Base-by-base conservation (phyloP, 2,797 vertebrate genomes). In the Crypturellus tataupa region DNA sequence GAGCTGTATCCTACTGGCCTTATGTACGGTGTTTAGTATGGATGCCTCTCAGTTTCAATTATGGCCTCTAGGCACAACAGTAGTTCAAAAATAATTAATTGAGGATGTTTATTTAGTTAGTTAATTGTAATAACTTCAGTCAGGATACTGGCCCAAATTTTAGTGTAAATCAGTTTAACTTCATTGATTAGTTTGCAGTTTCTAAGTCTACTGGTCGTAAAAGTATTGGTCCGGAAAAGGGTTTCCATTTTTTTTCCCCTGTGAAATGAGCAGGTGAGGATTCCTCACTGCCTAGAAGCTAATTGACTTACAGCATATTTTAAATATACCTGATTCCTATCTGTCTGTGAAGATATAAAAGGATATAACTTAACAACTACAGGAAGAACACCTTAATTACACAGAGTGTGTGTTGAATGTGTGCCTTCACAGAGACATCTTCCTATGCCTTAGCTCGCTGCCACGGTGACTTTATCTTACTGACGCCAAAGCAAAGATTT, bases 251-350 rank as follows among this genome's bases (percentile, higher is more conserved):
- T 83, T 83, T 67, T 35, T 9, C 82, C 20, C 40, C 85, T 95
- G 94, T 87, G 95, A 96, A 96, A 83, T 6, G 78, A 90, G 85
- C 91, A 96, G 95, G 75, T 95, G 86, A 95, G 81, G 83, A 83
- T 83, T 82, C 47, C 53, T 70, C 51, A 12, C 67, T 67, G 75
- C 90, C 71, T 80, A 44, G 56, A 71, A 55, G 33, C 58, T 53
- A 31, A 67, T 27, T 44, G 81, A 56, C 75, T 71, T 79, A 27
- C 7, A 65, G 64, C 11, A 15, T 21, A 56, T 64, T 86, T 93
- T 55, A 89, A 82, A 89, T 49, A 81, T 23, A 65, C 31, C 67
- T 18, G 55, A 63, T 69, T 60, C 55, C 76, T 81, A 58, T 33
- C 24, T 51, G 73, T 60, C 73, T 69, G 44, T 67, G 90, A 84